These are phyloP conservation scores for Tolypeutes matacus DNA, from an alignment of 2,797 vertebrate genomes.

Conservation along the genomic window DNA sequence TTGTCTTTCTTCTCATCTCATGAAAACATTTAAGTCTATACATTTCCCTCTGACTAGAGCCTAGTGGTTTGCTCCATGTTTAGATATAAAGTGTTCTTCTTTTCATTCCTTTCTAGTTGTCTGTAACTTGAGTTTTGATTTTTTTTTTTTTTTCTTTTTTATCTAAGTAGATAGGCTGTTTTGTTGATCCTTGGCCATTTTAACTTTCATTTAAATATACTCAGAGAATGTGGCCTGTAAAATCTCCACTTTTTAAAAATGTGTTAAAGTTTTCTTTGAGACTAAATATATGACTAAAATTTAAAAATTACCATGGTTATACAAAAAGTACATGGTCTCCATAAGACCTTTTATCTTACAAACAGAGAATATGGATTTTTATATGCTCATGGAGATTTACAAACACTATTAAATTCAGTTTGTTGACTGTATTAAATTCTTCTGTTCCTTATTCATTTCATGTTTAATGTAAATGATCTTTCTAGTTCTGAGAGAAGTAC, in stretches of 20 bases:
- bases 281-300: neutral
- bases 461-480: too few relatives aligned
- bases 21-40: conserved; percentile 3
- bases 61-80: neutral
- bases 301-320: too few relatives aligned
- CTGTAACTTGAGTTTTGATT: conserved; percentile 27
- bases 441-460: too few relatives aligned
- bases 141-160: conserved; percentile 41
- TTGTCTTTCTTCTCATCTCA: neutral
- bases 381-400: too few relatives aligned
- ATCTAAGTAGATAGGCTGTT: neutral
- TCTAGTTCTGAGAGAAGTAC: too few relatives aligned
- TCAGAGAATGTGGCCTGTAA: neutral
- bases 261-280: neutral
- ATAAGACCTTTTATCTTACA: too few relatives aligned
- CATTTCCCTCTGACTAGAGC: neutral
- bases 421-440: too few relatives aligned
- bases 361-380: too few relatives aligned
- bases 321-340: too few relatives aligned
- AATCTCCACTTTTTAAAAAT: neutral
- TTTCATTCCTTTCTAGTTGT: conserved; percentile 19
- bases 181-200: neutral
- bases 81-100: neutral
- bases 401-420: too few relatives aligned
- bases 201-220: conserved; percentile 49